phyloP scores from a whole-genome alignment of 2,797 vertebrate species.

The Harpagifer antarcticus region DNA sequence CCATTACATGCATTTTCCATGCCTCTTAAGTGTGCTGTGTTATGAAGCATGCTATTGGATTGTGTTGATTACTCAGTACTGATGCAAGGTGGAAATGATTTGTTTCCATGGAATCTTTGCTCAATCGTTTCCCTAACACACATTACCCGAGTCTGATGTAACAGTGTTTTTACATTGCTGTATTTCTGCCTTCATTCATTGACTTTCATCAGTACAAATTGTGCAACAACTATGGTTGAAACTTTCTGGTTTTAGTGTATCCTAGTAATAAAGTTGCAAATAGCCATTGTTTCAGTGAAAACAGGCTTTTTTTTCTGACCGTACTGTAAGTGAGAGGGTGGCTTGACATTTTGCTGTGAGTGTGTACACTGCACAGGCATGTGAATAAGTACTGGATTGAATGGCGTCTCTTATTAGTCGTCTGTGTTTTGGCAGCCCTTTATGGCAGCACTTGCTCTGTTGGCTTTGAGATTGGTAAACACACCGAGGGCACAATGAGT shows the following conservation, averaged over 20 bases:
- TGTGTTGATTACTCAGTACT: conserved; percentile 49
- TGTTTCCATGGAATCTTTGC: conserved; percentile 33
- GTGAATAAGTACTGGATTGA: conserved; percentile 55
- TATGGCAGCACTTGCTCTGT: conserved; percentile 51
- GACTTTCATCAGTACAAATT: conserved; percentile 16
- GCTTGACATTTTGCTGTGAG: conserved; percentile 55
- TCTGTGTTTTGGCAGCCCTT: conserved; percentile 62
- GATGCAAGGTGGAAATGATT: conserved; percentile 54
- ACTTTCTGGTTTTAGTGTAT: conserved; percentile 25
- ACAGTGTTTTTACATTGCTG: conserved; percentile 25
- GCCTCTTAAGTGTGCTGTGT: conserved; percentile 34
- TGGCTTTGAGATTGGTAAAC: conserved; percentile 58
- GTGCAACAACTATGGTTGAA: not conserved
- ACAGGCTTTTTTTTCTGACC: conserved; percentile 20
- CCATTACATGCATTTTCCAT: conserved; percentile 61
- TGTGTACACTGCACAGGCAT: conserved; percentile 31
- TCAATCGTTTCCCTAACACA: conserved; percentile 52
- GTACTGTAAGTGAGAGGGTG: conserved; percentile 47
- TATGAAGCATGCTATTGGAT: conserved; percentile 46
- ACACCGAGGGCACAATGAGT: conserved; percentile 36
- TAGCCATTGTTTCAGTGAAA: conserved; percentile 33
- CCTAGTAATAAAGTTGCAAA: conserved; percentile 35
- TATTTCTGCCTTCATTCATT: conserved; percentile 25
- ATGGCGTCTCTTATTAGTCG: conserved; percentile 64
- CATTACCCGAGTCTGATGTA: conserved; percentile 28